Base-by-base conservation (phyloP, 2,113 vertebrate genomes). In the Percopsis transmontana region DNA sequence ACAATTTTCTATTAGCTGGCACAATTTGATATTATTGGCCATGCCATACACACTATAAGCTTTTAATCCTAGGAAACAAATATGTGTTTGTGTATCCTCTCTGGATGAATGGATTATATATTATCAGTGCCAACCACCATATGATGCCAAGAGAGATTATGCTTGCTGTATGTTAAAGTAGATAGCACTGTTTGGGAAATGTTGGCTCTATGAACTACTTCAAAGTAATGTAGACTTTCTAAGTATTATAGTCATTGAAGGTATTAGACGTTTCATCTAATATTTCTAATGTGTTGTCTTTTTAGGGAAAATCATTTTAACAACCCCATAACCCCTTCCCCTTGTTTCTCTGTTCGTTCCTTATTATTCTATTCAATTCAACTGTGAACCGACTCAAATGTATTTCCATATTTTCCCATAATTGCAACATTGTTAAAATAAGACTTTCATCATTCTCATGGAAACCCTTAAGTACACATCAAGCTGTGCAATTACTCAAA, bases 31-130 rank as follows among this genome's bases (percentile, higher is more conserved):
- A 72, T 85, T 87, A 88, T 91, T 91, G 87, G 85, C 87, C 80
- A 76, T 81, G 76, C 89, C 80, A 79, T 79, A 74, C 84, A 85
- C 81, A 67, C 77, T 70, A 80, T 91, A 90, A 91, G 87, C 88
- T 91, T 88, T 91, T 91, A 92, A 92, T 92, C 90, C 88, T 60
- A 79, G 82, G 88, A 90, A 91, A 90, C 89, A 91, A 90, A 87
- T 90, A 88, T 89, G 85, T 77, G 72, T 87, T 88, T 91, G 89
- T 91, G 83, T 89, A 85, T 84, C 83, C 78, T 86, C 86, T 88
- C 74, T 89, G 81, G 82, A 81, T 87, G 86, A 85, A 88, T 90
- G 86, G 89, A 89, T 92, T 90, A 89, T 85, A 85, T 85, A 90
- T 90, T 89, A 91, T 91, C 89, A 80, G 81, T 85, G 78, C 86